Percentiles rank a stretch among this genome's conserved stretches.
Conservation (phyloP, 92 coral and sea anemone genomes). For the Siderastrea siderea region DNA sequence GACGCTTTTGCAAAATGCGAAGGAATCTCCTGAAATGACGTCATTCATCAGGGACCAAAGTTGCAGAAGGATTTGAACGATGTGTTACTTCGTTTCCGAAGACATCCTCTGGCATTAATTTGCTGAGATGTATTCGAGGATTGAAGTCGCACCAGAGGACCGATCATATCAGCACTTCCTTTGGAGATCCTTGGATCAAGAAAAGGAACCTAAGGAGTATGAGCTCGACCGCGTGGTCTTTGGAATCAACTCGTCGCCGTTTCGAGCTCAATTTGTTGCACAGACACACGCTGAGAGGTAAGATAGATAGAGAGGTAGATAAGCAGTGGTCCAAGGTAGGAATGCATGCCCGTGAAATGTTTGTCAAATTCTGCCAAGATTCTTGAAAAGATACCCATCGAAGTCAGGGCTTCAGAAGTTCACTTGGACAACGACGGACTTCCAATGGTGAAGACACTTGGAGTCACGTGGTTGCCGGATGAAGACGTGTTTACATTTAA, state of each 20-base stretch:
- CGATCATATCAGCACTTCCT: constrained; percentile 54
- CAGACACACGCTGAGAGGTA: constrained; percentile 56
- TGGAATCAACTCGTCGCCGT: constrained; percentile 69
- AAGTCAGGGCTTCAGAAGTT: constrained; percentile 61
- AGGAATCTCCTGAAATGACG: constrained; percentile 62
- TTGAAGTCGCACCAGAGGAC: constrained; percentile 49
- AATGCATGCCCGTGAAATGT: constrained; percentile 67
- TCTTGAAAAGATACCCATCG: constrained; percentile 40
- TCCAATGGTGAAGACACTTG: constrained; percentile 53
- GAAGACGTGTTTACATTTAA: constrained; percentile 67
- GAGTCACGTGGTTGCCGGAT: constrained; percentile 53
- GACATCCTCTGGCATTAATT: constrained; percentile 53
- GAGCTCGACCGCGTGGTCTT: constrained; percentile 58
- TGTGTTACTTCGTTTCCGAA: constrained; percentile 63
- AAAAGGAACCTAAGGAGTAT: constrained; percentile 60
- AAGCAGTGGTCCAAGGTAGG: constrained; percentile 59
- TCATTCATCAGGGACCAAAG: constrained; percentile 65
- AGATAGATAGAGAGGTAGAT: constrained; percentile 35
- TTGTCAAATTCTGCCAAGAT: constrained; percentile 65
- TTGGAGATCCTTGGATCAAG: constrained; percentile 56
- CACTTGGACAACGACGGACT: constrained; percentile 50
- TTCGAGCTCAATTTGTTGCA: constrained; percentile 53
- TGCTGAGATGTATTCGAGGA: constrained; percentile 78
- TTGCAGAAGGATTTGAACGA: constrained; percentile 60
- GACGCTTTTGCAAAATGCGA: constrained; percentile 64